Evolutionary conservation across 2,113 vertebrate genomes (phyloP).

Genomic region (Nematolebias whitei): DNA sequence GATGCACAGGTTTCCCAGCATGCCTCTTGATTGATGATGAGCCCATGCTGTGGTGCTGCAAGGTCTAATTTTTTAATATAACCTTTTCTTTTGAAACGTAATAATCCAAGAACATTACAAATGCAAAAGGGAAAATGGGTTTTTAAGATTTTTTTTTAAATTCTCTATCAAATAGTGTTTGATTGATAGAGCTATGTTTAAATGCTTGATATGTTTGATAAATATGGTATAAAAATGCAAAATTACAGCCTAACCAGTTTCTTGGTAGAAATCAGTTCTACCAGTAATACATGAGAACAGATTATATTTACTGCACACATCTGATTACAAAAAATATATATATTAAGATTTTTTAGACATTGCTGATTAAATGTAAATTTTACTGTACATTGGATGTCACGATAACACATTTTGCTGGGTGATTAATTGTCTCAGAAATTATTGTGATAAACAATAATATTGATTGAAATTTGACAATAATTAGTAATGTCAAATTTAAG

Average conservation of each 20-base stretch:
- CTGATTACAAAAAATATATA: neutral
- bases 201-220: neutral
- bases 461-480: too few species aligned
- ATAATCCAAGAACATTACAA: neutral
- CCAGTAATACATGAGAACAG: too few species aligned
- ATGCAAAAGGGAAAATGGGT: neutral
- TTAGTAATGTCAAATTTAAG: too few species aligned
- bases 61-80: neutral
- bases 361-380: too few species aligned
- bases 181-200: neutral
- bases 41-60: constrained; percentile 2
- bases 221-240: neutral
- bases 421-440: too few species aligned
- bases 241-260: neutral
- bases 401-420: too few species aligned
- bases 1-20: neutral
- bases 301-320: neutral
- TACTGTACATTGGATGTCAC: too few species aligned
- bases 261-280: too few species aligned
- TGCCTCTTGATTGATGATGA: neutral
- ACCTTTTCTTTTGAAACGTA: neutral
- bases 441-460: too few species aligned
- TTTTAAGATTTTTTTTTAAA: neutral
- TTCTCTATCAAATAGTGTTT: too few species aligned
- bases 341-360: too few species aligned